Base-by-base conservation (phyloP, 2,113 vertebrate species). In the Malurus alboscapulatus region DNA sequence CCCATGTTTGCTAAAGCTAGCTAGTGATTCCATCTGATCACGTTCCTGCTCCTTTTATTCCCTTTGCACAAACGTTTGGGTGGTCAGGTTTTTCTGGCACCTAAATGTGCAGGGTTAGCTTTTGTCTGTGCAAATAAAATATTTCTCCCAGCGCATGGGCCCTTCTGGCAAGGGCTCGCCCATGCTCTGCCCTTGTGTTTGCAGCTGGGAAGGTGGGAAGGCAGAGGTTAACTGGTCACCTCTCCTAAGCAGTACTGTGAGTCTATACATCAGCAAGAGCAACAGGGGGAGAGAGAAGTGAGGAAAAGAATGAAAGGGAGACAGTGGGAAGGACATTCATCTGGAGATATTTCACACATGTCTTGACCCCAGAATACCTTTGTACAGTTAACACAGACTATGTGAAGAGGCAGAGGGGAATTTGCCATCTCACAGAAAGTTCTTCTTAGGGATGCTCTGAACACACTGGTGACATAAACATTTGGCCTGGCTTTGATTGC, bases 1-100 rank as follows among this genome's bases (percentile, higher is more conserved):
- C 68, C 59, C 14, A 0, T 96, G 93, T 96, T 96, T 96, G 95
- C 95, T 88, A 88, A 96, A 95, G 96, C 95, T 65, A 68, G 92
- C 73, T 93, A 75, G 85, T 2, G 88, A 96, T 94, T 95, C 87
- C 94, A 90, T 95, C 94, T 93, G 85, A 88, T 96, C 95, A 95
- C 53, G 29, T 94, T 95, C 29, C 65, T 86, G 68, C 79, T 95
- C 87, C 79, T 90, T 91, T 95, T 90, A 86, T 94, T 95, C 68
- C 79, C 87, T 90, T 86, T 94, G 68, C 90, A 96, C 96, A 96
- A 95, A 95, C 75, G 86, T 93, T 93, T 94, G 83, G 79, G 75
- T 94, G 94, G 90, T 63, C 92, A 93, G 93, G 79, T 67, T 94
- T 95, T 88, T 47, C 79, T 90, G 84, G 65, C 85, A 88, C 45